Evolutionary conservation across 1,140 invertebrate species (phyloP), one percentile per base, ranked within the genome.

Genomic region (Druon quercuslanigerum): DNA sequence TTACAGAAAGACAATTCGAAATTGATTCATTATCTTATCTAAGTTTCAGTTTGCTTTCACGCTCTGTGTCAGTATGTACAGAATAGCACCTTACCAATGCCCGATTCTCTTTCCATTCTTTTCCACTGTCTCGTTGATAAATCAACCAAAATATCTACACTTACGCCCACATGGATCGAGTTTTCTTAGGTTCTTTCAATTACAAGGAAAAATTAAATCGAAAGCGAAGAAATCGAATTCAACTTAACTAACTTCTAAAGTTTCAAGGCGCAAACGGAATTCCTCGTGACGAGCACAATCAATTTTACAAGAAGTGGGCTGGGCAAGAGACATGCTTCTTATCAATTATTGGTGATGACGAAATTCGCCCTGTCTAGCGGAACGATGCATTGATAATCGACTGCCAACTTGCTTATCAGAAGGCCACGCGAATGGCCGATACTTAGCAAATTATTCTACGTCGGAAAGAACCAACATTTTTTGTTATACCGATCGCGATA

Each of bases 21-120:
- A 33, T 51, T 70, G 9, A 40, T 72, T 56, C 25, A 73, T 57
- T 72, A 14, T 60, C 51, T 51, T 52, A 73, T 52, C 72, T n/a
- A n/a, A 33, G 51, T 52, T 73, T 14, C 19, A 73, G 57, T 51
- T 51, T 50, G 60, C 60, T 33, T 17, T 71, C 20, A 17, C 51
- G 33, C 74, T 16, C 57, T 73, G 20, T 77, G 76, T 80, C 83
- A 79, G 75, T 84, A 82, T 84, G 76, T 84, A 84, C 80, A 84
- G 57, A 78, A 54, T 80, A 83, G 82, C 82, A 81, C 82, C 82
- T 83, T 79, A 77, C 70, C 72, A 72, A 75, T 57, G 33, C 19
- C 72, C 40, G 14, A 60, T 50, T 66, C 60, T 12, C 60, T 66
- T 66, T 40, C 40, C 60, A 40, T 66, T 66, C 33, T 16, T 66